phyloP scores from a whole-genome alignment of 2,797 vertebrate species.

The Sebastes ruberrimus region DNA sequence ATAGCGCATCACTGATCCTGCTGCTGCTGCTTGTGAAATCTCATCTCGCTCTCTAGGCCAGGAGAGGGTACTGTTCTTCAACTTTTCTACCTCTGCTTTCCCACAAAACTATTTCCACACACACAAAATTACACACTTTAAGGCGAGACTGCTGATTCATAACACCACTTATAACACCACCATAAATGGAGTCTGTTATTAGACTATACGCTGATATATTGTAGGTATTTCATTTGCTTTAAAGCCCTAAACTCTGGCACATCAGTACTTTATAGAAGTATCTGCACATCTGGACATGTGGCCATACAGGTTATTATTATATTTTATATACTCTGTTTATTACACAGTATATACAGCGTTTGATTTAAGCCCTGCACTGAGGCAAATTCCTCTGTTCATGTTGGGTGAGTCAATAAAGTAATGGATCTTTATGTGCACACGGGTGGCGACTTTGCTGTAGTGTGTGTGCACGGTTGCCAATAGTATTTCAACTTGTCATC shows the following conservation, averaged over 20 bases:
- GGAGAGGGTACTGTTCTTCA: slow-evolving; percentile 75
- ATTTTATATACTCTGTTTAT: neutral
- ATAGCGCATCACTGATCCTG: neutral
- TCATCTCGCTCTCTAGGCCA: slow-evolving; percentile 50
- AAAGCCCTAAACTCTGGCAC: slow-evolving; percentile 6
- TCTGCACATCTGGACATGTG: neutral
- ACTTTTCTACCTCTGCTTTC: slow-evolving; percentile 31
- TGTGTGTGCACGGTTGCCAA: slow-evolving; percentile 41
- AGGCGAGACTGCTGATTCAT: slow-evolving; percentile 21
- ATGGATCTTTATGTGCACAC: slow-evolving; percentile 24
- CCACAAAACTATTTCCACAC: neutral
- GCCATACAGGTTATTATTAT: neutral
- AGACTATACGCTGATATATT: neutral
- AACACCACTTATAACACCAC: neutral
- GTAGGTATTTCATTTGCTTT: neutral
- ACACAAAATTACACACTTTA: neutral
- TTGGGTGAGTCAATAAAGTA: slow-evolving; percentile 14
- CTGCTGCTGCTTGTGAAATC: neutral
- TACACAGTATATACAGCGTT: neutral
- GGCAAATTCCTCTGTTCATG: neutral
- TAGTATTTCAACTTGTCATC: slow-evolving; percentile 50
- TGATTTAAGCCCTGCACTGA: slow-evolving; percentile 1
- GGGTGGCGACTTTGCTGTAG: slow-evolving; percentile 1
- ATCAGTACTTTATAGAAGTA: neutral
- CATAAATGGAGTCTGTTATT: neutral